Base-by-base conservation (phyloP, 2,797 vertebrate species). In the Bucorvus abyssinicus region DNA sequence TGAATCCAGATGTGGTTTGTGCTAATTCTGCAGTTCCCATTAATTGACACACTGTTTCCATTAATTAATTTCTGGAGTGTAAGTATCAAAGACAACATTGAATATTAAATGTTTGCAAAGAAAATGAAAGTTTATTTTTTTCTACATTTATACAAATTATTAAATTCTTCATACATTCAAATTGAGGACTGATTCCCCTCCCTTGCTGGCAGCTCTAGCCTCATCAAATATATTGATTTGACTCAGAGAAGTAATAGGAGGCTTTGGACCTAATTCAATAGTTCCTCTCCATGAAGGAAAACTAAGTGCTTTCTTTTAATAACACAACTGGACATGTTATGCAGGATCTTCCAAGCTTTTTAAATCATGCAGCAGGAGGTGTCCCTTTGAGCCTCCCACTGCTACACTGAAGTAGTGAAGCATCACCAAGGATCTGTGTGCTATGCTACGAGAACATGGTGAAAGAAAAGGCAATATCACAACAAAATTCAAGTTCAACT, bases 41-140 rank as follows among this genome's bases (percentile, higher is more conserved):
- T 92, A 90, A 71, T 5, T 47, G 56, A 21, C 50, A 71, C 20
- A 59, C 14, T 77, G 45, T 91, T 89, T 42, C 45, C 50, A 52
- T 82, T 83, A 79, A 77, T 5, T 82, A 52, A 82, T 81, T 93
- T 90, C 55, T 82, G 44, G 56, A 84, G 23, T 29, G 22, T 56
- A 77, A 70, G 13, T 76, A 60, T 64, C 63, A 86, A 89, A 89
- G 59, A 87, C 23, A 93, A 84, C 18, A 69, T 1, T 82, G 70
- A 65, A 91, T 93, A 79, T 84, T 30, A 87, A 92, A 90, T 74
- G 40, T 76, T 93, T 29, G 26, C 36, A 87, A 81, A 84, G 56
- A 87, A 94, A 94, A 92, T 24, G 2, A 96, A 93, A 90, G 67
- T 52, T 76, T 76, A 29, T 9, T 69, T 82, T 40, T 94, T 94